Base-by-base conservation (phyloP, 2,888 invertebrate species). In the Tromatobia lineatoria region DNA sequence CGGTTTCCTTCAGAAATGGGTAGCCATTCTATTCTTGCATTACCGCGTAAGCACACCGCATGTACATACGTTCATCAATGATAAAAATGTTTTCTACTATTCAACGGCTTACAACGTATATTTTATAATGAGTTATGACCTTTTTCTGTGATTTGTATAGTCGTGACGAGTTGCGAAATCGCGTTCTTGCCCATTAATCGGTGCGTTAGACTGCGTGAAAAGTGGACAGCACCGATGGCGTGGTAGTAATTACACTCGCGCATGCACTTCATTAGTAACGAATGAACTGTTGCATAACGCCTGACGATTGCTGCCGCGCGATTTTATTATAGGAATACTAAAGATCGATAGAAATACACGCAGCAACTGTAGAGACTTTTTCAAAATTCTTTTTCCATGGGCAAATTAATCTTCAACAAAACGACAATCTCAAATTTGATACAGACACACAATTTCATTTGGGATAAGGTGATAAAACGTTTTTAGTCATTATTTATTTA, bases 191-290 rank as follows among this genome's bases (percentile, higher is more conserved):
- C 82, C 84, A 79, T 82, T 88, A 85, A 84, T 85, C 80, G 80
- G 80, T 80, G 50, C 70, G 69, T 59, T 70, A 50, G 18, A 78
- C 70, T 71, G 88, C 87, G 88, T 87, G 90, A 89, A 89, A 91
- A 89, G 88, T 90, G 89, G 89, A 90, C 89, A 92, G 90, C 64
- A 47, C 74, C n/a, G 42, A 52, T 88, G 86, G 50, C 70, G 69
- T 59, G 57, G 70, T 59, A 88, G 89, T 93, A 93, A 93, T 93
- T 93, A 91, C 90, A 82, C 83, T 88, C 84, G 88, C 90, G 90
- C 91, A 90, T 91, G 90, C 91, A 92, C 92, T 92, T 93, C 91
- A 93, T 93, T 93, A 93, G 90, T 89, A 89, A 18, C 61, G 47
- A 90, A 90, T 87, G 90, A 69, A 80, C 77, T 67, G 88, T 93